These are phyloP conservation scores for Empis livida DNA, from an alignment of 2,888 invertebrate species.

Conservation along the genomic window DNA sequence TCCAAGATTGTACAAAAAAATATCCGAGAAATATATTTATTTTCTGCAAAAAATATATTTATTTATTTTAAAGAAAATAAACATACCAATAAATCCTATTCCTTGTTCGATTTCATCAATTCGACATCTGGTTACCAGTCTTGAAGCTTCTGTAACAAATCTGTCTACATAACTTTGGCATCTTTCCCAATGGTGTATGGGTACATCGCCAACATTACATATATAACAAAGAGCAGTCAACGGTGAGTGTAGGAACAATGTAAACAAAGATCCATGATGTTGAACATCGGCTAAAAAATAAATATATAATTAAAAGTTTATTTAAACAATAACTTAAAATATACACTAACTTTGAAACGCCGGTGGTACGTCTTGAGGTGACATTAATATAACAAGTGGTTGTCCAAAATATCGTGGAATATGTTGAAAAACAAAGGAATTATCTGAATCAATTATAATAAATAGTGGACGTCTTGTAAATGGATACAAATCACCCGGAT, in stretches of 20 bases:
- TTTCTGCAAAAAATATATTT: no score
- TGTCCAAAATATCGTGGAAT: constrained; percentile 87
- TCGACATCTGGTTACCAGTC: constrained; percentile 66
- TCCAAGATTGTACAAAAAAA: no score
- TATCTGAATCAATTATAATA: constrained; percentile 90
- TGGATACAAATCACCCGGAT: constrained; percentile 87
- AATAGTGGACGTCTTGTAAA: constrained; percentile 88
- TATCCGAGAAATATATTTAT: no score
- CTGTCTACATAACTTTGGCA: constrained; percentile 78
- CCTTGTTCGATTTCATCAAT: constrained; percentile 52
- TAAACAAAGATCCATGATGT: constrained; percentile 85
- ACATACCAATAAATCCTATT: constrained; percentile 34
- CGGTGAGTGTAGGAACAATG: constrained; percentile 89
- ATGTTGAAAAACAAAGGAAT: constrained; percentile 83
- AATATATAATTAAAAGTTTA: background rate
- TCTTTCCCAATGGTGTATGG: constrained; percentile 80
- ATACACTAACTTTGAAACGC: constrained; percentile 56
- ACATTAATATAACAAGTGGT: constrained; percentile 84
- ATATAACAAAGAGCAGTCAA: constrained; percentile 84
- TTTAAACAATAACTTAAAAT: background rate
- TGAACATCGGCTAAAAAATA: constrained; percentile 49
- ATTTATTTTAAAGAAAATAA: background rate
- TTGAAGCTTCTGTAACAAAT: constrained; percentile 79
- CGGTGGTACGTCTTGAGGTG: constrained; percentile 79
- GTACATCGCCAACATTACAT: constrained; percentile 75